phyloP scores from a whole-genome alignment of 1,140 invertebrate genomes.

The Dinothrombium tinctorium region DNA sequence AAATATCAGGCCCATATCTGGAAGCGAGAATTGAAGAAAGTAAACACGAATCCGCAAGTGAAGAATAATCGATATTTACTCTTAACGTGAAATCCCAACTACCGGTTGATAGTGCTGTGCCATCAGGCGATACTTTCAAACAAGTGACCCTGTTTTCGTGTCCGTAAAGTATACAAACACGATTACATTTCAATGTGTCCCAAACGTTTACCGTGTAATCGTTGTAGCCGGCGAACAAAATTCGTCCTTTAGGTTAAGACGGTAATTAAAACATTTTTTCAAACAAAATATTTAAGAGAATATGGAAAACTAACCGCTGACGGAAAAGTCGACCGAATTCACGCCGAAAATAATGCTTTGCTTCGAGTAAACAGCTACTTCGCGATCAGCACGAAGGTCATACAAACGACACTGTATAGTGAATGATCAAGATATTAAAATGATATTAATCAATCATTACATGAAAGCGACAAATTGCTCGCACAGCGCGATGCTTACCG shows the following conservation, averaged over 20 bases:
- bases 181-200: conserved; percentile 82
- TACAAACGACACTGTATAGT: conserved; percentile 67
- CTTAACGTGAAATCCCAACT: conserved; percentile 93
- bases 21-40: too few species aligned
- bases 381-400: conserved; percentile 89
- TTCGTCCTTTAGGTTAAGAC: conserved; percentile 37
- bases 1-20: too few species aligned
- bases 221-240: conserved; percentile 94
- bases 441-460: neutral
- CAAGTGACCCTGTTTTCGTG: conserved; percentile 94
- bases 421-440: neutral
- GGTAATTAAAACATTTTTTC: neutral
- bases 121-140: conserved; percentile 84
- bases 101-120: conserved; percentile 84
- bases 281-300: neutral
- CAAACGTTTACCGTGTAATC: conserved; percentile 97
- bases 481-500: conserved; percentile 29
- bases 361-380: conserved; percentile 86
- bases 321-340: conserved; percentile 90
- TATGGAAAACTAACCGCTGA: conserved; percentile 42
- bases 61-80: too few species aligned
- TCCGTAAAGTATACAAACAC: conserved; percentile 76
- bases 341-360: conserved; percentile 96
- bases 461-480: conserved; percentile 1
- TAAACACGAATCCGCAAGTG: too few species aligned